These are phyloP conservation scores for Koerneria pararmatus DNA, from an alignment of 2,888 invertebrate genomes.

Conservation along the genomic window DNA sequence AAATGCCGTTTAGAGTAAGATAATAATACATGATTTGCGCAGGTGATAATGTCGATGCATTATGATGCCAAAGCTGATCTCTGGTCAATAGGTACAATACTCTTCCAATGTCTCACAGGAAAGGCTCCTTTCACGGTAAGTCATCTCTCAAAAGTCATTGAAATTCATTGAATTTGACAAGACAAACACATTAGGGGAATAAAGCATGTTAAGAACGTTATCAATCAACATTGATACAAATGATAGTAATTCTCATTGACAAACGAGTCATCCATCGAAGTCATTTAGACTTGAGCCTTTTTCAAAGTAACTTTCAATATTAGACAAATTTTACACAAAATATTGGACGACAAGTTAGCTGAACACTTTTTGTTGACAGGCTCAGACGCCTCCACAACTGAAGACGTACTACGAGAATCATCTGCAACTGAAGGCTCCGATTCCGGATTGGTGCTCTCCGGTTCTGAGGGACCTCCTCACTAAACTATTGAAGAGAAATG, in stretches of 20 bases:
- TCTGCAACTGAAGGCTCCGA: slow-evolving; percentile 65
- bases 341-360: too few species aligned
- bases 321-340: too few species aligned
- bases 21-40: slow-evolving; percentile 59
- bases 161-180: too few species aligned
- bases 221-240: too few species aligned
- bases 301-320: too few species aligned
- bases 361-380: slow-evolving; percentile 68
- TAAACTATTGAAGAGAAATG: slow-evolving; percentile 78
- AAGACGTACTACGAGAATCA: slow-evolving; percentile 95
- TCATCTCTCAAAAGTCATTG: slow-evolving; percentile 8
- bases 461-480: slow-evolving; percentile 80
- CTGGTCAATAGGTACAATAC: slow-evolving; percentile 97
- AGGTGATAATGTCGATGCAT: slow-evolving; percentile 89
- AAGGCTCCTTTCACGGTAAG: slow-evolving; percentile 82
- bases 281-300: too few species aligned
- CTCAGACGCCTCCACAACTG: slow-evolving; percentile 91
- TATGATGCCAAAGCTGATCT: slow-evolving; percentile 98
- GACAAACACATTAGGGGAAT: too few species aligned
- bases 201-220: too few species aligned
- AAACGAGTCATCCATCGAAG: too few species aligned
- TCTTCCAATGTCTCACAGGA: slow-evolving; percentile 95
- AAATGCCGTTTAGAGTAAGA: too few species aligned
- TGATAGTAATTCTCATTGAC: too few species aligned
- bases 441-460: slow-evolving; percentile 86